Percentiles rank a stretch among this genome's conserved stretches.
These are phyloP conservation scores for Acropternis orthonyx DNA, from an alignment of 2,797 vertebrate genomes.

Conservation along the genomic window DNA sequence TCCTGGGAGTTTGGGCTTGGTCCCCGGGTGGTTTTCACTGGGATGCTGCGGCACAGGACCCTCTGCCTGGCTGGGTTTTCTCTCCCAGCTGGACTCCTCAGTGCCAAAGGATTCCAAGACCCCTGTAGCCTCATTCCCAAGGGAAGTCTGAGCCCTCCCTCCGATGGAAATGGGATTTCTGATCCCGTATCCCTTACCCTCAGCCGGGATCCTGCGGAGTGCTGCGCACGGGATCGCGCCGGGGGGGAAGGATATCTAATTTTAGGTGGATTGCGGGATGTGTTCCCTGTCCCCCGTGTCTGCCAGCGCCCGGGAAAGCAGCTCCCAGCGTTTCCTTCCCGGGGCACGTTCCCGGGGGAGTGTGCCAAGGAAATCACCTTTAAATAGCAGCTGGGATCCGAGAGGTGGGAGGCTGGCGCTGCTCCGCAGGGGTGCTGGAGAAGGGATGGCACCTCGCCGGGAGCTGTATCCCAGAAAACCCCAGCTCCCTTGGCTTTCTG, in stretches of 20 bases:
- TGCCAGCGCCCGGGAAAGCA: neutral
- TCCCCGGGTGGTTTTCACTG: fast-evolving
- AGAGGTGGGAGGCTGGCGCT: neutral
- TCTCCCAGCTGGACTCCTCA: neutral
- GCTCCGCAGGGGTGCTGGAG: fast-evolving
- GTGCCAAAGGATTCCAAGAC: neutral
- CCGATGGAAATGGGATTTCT: neutral
- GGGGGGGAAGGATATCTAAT: neutral
- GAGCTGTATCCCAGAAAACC: neutral
- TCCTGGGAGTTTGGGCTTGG: neutral
- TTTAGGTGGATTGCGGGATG: neutral
- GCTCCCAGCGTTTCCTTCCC: neutral
- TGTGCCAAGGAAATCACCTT: neutral
- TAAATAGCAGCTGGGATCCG: neutral
- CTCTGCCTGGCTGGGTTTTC: neutral
- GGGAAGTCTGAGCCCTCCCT: neutral
- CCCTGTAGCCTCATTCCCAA: neutral
- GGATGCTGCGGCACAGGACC: neutral
- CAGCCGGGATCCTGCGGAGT: fast-evolving
- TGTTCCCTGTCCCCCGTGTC: neutral
- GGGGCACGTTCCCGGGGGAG: neutral
- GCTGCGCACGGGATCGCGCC: fast-evolving
- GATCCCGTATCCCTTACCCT: fast-evolving
- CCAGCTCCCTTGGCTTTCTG: neutral
- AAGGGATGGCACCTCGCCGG: neutral